Evolutionary conservation across 2,888 invertebrate species (phyloP).

Genomic region (Scaptomyza caliginosa): DNA sequence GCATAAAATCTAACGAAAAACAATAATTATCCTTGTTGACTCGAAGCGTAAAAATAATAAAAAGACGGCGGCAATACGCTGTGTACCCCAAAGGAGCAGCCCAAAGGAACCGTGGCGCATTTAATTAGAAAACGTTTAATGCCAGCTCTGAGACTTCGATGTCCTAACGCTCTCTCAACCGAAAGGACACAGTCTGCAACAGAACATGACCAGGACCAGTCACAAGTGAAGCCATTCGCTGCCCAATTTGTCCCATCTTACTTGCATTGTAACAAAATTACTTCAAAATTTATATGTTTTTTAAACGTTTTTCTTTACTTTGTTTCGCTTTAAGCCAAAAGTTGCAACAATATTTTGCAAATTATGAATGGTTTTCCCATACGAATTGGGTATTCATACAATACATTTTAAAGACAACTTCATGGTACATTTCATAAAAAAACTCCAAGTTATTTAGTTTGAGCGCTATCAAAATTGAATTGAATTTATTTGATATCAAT

Average conservation of each 20-base stretch:
- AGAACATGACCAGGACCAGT: not conserved
- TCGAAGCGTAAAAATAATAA: conserved; percentile 64
- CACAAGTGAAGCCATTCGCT: conserved; percentile 26
- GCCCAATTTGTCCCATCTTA: conserved; percentile 5
- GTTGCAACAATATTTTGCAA: conserved; percentile 3
- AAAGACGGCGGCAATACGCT: conserved; percentile 41
- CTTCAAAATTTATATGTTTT: conserved; percentile 58
- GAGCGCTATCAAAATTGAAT: conserved; percentile 66
- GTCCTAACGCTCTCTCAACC: conserved; percentile 37
- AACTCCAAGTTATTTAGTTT: conserved; percentile 75
- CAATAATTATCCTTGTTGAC: conserved; percentile 75
- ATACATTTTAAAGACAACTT: not conserved
- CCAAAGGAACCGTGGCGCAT: conserved; percentile 47
- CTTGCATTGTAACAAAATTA: conserved; percentile 19
- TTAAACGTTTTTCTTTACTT: conserved; percentile 23
- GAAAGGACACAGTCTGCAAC: conserved; percentile 44
- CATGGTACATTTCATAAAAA: conserved; percentile 54
- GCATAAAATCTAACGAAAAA: conserved; percentile 59
- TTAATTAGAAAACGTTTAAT: conserved; percentile 79
- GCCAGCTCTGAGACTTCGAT: conserved; percentile 48
- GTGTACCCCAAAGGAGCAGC: conserved; percentile 35
- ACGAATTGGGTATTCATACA: too few species aligned
- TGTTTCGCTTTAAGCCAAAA: not conserved
- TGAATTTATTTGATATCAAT: too few species aligned
- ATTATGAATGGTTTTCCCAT: conserved; percentile 21